phyloP scores from a whole-genome alignment of 2,888 invertebrate species.

The Nomada fabriciana region DNA sequence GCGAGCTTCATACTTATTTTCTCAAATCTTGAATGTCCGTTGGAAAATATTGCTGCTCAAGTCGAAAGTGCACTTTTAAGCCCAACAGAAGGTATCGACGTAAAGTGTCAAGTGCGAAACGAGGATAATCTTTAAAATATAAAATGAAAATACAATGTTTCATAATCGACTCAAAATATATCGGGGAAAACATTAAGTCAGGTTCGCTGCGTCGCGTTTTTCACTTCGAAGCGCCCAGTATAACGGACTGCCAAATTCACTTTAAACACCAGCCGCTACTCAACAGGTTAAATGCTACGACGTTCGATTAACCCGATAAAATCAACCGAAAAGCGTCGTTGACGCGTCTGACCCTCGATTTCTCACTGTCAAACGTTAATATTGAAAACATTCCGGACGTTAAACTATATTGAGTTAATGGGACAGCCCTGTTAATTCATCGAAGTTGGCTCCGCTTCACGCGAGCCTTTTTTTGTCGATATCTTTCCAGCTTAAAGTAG shows the following conservation, averaged over 20 bases:
- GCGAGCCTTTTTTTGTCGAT: too few relatives aligned
- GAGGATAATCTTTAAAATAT: too few relatives aligned
- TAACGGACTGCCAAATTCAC: not conserved
- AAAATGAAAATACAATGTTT: too few relatives aligned
- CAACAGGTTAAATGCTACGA: conserved; percentile 9
- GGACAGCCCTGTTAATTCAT: conserved; percentile 30
- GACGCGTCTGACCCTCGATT: not conserved
- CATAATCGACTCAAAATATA: too few relatives aligned
- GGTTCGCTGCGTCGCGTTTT: not conserved
- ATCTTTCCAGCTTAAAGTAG: too few relatives aligned
- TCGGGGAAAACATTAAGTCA: not conserved
- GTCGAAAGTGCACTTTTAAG: too few relatives aligned
- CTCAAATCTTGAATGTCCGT: too few relatives aligned
- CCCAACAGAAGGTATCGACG: too few relatives aligned
- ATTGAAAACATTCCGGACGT: not conserved
- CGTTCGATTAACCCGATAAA: not conserved
- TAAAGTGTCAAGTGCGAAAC: too few relatives aligned
- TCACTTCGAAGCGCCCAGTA: not conserved
- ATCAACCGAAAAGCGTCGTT: not conserved
- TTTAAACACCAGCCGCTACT: not conserved
- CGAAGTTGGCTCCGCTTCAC: not conserved
- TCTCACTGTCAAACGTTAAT: not conserved
- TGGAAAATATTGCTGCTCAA: too few relatives aligned
- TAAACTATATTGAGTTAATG: not conserved
- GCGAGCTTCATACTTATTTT: too few relatives aligned